Conservation (phyloP, 2,888 invertebrate genomes). For the Drosophila aldrichi region DNA sequence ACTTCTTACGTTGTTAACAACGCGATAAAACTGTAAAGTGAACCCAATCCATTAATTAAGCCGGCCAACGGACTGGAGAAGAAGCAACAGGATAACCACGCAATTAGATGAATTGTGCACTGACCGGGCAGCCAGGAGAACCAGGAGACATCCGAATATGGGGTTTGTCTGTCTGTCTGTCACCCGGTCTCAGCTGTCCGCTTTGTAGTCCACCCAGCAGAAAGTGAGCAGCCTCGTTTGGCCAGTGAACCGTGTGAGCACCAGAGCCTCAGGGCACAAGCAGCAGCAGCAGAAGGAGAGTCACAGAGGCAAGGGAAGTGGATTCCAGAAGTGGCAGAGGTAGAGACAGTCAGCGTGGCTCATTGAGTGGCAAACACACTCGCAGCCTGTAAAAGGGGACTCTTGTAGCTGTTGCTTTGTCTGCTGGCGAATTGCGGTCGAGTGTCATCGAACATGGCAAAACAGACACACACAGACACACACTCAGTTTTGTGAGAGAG, state of each 20-base stretch:
- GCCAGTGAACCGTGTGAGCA: conserved; percentile 52
- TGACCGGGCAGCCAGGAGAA: not conserved
- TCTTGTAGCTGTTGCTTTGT: conserved; percentile 30
- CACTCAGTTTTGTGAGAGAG: not conserved
- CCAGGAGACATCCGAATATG: conserved; percentile 9
- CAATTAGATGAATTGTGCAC: conserved; percentile 42
- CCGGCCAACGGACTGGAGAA: conserved; percentile 43
- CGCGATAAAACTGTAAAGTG: conserved; percentile 58
- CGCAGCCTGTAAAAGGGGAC: conserved; percentile 22
- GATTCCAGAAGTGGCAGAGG: conserved; percentile 18
- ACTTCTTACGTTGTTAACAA: conserved; percentile 22
- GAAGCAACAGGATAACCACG: conserved; percentile 48
- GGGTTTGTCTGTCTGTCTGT: not conserved
- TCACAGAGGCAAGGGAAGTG: not conserved
- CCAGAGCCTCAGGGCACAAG: not conserved
- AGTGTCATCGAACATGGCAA: conserved; percentile 63
- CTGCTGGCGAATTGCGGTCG: conserved; percentile 64
- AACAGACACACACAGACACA: conserved; percentile 14
- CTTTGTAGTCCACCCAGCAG: conserved; percentile 37
- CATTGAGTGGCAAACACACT: conserved; percentile 52
- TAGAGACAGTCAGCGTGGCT: conserved; percentile 30
- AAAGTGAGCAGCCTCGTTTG: conserved; percentile 56
- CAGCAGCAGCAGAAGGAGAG: not conserved
- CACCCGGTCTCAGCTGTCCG: conserved; percentile 1
- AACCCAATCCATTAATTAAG: conserved; percentile 55